Evolutionary conservation across 2,113 vertebrate genomes (phyloP), one percentile per base, ranked within the genome.

Genomic region (Oenanthe oenanthe): DNA sequence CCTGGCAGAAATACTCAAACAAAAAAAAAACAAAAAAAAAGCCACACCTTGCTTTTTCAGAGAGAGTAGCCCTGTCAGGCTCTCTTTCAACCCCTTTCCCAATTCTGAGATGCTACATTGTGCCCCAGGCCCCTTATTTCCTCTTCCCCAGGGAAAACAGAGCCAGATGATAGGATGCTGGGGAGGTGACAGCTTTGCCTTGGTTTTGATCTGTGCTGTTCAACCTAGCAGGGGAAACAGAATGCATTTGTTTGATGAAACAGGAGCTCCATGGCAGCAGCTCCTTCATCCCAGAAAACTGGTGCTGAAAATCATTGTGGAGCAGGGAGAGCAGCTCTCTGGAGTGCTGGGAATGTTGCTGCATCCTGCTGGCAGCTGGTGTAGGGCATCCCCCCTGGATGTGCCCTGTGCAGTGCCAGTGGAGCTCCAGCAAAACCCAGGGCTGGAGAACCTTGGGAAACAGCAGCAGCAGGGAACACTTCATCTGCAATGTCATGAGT

Each of bases 311-410:
- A 38, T 14, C 3, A 2, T 1, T 31, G 20, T 32, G 68, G 32
- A 85, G 34, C 47, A n/a, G 74, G 70, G 70, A 71, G 56, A 11
- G 20, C 25, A 58, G 42, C 21, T 78, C 47, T 54, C 5, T 42
- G 38, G 13, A 36, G 32, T 17, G 34, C 43, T 87, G 81, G 61
- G 62, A 73, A 17, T 36, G 32, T 61, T 65, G n/a, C 67, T 57
- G 45, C 40, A 65, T 71, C 22, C 26, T 1, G 0, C 26, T 2
- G 4, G 74, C 25, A 48, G 42, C 70, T 48, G 25, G 4, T 56
- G 20, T 40, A 21, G 42, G 43, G 17, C 56, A 29, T 68, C 11
- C 15, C 14, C 16, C 0, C 0, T 20, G 26, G 18, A 43, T 1
- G 0, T 57, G 71, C 21, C 38, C 45, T 2, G 4, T 3, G 5